Base-by-base conservation (phyloP, 2,113 vertebrate genomes). In the Podocnemis expansa region DNA sequence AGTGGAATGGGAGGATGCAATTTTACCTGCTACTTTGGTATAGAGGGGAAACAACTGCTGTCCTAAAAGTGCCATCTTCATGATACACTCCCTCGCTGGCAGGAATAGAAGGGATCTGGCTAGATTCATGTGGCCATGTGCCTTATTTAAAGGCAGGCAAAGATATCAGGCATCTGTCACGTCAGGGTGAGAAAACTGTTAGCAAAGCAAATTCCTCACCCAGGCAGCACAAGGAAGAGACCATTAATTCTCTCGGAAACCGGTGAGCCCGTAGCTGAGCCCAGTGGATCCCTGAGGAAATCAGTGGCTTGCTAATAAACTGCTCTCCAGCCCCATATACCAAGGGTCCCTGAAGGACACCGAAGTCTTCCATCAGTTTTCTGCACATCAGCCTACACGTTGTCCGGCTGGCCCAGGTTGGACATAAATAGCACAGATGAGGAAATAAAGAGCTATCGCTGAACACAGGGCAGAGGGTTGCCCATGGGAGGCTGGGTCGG, bases 371-470 rank as follows among this genome's bases (percentile, higher is more conserved):
- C 91, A 91, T 89, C 84, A 31, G 2, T 58, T 89, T 80, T 41
- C 58, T 52, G 51, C 85, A 29, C 87, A 41, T 41, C 41, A 31
- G 82, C 84, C 27, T 58, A 29, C 63, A 45, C 8, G 0, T 34
- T 52, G 47, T 73, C 82, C 27, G 27, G 52, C 86, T 87, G 81
- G 80, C 94, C 94, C 96, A 93, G 91, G 92, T 81, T 88, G 94
- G 78, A 6, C 70, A 85, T 92, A 78, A 95, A 93, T 93, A 96
- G 89, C 93, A 52, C 60, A 92, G 70, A 78, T 6, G 73, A 95
- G 79, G 75, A 91, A 92, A 89, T 58, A 47, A 81, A 83, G 79
- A 89, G 89, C 89, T 52, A 16, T 45, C 67, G 80, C 58, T 16
- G 49, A 84, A 60, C 22, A 80, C 19, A 55, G 80, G 86, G 83